Evolutionary conservation across 2,888 invertebrate species (phyloP), one percentile per base, ranked within the genome.

Genomic region (Cyrtodaria siliqua): DNA sequence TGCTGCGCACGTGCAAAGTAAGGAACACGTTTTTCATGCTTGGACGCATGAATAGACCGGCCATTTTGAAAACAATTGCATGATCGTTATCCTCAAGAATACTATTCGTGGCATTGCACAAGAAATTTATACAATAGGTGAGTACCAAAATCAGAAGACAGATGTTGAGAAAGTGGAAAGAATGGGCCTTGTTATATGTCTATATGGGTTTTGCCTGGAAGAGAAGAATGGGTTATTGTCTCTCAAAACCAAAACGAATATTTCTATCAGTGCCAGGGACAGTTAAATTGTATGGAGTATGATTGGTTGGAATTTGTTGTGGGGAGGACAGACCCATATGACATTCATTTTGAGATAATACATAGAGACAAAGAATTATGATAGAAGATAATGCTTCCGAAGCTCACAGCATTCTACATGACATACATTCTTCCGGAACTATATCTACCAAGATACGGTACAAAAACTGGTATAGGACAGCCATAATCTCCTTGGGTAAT

Each of bases 261-360:
- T 14, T 68, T 56, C 29, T 73, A 44, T 42, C 67, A 73, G 56
- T 42, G 56, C 6, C 67, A 68, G 42, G 67, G 44, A 20, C 44
- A 44, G 16, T 16, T 74, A 6, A 74, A 74, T 23, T 69, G 68
- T 4, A 52, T 57, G 44, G 44, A 69, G 49, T 42, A 27, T 2
- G 27, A 49, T 2, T 74, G 61, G 67, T 66, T 52, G 26, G 73
- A 74, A 57, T 68, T 74, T 42, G 53, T 74, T 33, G 14, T 69
- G 14, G 50, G 75, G n/a, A 52, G 64, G 16, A 69, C 63, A 8
- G 53, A 69, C 26, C 75, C 69, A 16, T 70, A 75, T 61, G 64
- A 75, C 38, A 38, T 75, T 2, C 59, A 50, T 42, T 29, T 75
- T 38, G 56, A 75, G 50, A 44, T 61, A 47, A 60, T 64, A 6